Evolutionary conservation across 2,797 vertebrate genomes (phyloP), one percentile per base, ranked within the genome.

Genomic region (Labeo calbasu): DNA sequence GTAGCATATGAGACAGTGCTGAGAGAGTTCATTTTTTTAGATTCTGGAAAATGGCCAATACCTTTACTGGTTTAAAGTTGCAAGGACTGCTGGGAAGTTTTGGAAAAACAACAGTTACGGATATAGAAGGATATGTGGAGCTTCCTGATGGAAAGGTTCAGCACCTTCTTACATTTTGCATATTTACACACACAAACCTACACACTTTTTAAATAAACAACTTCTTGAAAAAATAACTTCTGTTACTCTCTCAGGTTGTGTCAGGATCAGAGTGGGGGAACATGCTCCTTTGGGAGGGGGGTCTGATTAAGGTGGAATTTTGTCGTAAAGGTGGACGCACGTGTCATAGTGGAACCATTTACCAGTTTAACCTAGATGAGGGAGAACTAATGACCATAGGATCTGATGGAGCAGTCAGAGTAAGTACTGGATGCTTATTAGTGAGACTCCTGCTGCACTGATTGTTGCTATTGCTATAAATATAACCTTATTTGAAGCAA

Each of bases 261-360:
- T 98, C 98, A 0, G 98, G 98, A 43, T 95, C 97, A 10, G 96
- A 96, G 78, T 98, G 97, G 97, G 98, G 98, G 17, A 99, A 99
- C 92, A 89, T 99, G 91, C 93, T 99, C 82, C 93, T 99, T 69
- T 99, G 98, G 98, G 96, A 98, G 25, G 96, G 94, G 0, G 96
- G 95, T 12, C 92, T 96, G 77, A 96, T 99, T 87, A 97, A 97
- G 89, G 95, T 95, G 51, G 98, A 99, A 90, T 94, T 99, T 81
- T 96, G 96, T 84, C 93, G 94, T 25, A 90, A 87, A 83, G 93
- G 87, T 8, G 91, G 55, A 0, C 93, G 90, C 51, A 92, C 87
- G 21, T 99, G 98, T 90, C 98, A 99, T 3, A 10, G n/a, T 0
- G 98, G 97, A 17, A 82, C 90, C 69, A 92, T 97, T 81, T 96